These are phyloP conservation scores for Saguinus midas DNA, from an alignment of 2,113 vertebrate genomes.

Conservation along the genomic window DNA sequence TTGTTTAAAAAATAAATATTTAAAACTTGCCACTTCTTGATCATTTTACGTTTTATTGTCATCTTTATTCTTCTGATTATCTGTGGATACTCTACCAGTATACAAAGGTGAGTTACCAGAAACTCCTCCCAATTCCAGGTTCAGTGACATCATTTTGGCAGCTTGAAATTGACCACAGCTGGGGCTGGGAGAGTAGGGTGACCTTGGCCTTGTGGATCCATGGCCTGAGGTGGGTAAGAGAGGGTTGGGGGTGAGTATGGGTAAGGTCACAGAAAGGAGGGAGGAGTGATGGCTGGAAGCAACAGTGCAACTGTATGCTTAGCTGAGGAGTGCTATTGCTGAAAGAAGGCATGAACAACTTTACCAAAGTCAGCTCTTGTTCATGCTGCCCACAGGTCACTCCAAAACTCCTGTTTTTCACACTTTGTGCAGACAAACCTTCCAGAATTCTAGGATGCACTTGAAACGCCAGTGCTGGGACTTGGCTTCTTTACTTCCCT, in stretches of 20 bases:
- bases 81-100: neutral
- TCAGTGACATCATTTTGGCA: neutral
- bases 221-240: accelerated
- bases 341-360: neutral
- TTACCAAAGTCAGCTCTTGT: accelerated
- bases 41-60: neutral
- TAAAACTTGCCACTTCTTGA: neutral
- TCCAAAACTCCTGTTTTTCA: neutral
- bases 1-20: neutral
- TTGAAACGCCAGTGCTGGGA: neutral
- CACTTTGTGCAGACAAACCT: neutral
- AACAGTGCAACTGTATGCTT: accelerated
- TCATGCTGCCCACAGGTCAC: neutral
- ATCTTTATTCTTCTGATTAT: neutral
- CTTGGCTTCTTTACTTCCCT: neutral
- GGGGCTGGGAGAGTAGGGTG: neutral
- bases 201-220: accelerated
- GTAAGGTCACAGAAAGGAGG: no score
- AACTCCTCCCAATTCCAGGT: neutral
- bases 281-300: neutral
- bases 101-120: neutral
- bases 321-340: no score
- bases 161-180: neutral
- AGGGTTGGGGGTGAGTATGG: no score
- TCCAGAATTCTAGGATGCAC: neutral